These are phyloP conservation scores for Nasalis larvatus DNA, from an alignment of 2,113 vertebrate species.

Conservation along the genomic window DNA sequence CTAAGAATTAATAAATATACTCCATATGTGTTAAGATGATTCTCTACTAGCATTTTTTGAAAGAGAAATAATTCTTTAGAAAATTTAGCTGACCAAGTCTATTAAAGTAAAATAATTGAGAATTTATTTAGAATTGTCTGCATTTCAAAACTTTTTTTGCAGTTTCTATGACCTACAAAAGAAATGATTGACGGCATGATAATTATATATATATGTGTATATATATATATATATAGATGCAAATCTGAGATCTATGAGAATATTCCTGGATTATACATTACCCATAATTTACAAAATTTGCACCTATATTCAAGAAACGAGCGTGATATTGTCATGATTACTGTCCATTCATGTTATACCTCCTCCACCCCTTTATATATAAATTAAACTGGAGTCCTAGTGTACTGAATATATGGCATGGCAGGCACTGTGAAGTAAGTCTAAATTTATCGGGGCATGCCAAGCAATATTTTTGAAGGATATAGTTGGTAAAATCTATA, in stretches of 20 bases:
- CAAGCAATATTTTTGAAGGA: not conserved
- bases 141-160: not conserved
- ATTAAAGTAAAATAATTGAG: not conserved
- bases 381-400: not conserved
- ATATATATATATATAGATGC: not conserved
- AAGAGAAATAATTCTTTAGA: not conserved
- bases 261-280: not conserved
- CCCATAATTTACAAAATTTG: not conserved
- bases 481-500: not conserved
- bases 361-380: not conserved
- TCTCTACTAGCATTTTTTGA: not conserved
- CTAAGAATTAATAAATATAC: not conserved
- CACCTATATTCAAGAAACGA: not conserved
- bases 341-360: not conserved
- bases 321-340: not conserved
- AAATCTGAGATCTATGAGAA: not conserved
- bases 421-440: not conserved
- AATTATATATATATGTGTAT: not conserved
- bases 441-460: not conserved
- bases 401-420: not conserved
- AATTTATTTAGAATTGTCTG: not conserved
- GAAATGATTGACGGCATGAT: not conserved
- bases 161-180: not conserved
- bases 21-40: not conserved
- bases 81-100: not conserved